Evolutionary conservation across 2,113 vertebrate genomes (phyloP).

Genomic region (Myotis lucifugus): DNA sequence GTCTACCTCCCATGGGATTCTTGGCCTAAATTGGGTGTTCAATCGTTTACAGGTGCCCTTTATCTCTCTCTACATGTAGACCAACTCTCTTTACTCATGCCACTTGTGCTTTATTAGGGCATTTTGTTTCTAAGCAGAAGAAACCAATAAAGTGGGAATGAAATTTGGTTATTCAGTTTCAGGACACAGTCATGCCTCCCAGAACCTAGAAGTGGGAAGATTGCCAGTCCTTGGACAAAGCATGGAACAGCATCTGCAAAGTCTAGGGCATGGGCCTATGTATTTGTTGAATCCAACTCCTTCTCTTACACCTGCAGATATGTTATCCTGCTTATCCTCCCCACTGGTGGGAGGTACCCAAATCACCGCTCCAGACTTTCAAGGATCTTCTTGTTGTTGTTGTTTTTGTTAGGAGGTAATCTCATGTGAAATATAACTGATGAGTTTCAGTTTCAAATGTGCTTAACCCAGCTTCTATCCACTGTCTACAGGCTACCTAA

Average conservation of each 20-base stretch:
- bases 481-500: not conserved
- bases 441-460: not conserved
- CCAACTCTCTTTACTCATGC: not conserved
- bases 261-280: not conserved
- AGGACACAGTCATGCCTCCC: not conserved
- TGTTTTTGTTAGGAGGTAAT: not conserved
- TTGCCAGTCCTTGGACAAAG: not conserved
- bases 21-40: not conserved
- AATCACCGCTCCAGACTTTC: not conserved
- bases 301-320: not conserved
- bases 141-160: not conserved
- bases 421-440: not conserved
- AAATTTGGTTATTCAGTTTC: not conserved
- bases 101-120: fast-evolving
- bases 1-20: too few relatives aligned
- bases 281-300: not conserved
- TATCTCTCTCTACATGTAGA: not conserved
- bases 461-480: not conserved
- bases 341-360: not conserved
- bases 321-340: not conserved
- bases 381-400: not conserved
- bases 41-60: not conserved
- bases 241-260: not conserved
- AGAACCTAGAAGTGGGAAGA: not conserved
- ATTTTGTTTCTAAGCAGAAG: not conserved